phyloP scores from a whole-genome alignment of 2,888 invertebrate species.

The Sinhomidia bicolor region DNA sequence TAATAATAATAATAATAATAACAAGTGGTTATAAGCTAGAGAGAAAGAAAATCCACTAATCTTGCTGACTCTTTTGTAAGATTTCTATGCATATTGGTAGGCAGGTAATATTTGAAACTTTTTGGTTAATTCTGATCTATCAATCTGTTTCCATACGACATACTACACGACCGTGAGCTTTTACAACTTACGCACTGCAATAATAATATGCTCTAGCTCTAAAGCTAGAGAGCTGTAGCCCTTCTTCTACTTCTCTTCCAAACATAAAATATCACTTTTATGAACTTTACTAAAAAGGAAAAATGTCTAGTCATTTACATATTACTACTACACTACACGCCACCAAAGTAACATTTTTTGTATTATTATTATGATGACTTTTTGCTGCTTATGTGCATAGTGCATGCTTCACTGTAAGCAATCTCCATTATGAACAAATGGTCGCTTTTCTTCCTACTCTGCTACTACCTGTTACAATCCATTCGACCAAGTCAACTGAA shows the following conservation, averaged over 20 bases:
- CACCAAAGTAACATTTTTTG: not conserved
- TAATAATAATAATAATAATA: not conserved
- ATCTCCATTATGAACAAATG: not conserved
- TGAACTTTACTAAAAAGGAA: slow-evolving; percentile 68
- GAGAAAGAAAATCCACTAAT: not conserved
- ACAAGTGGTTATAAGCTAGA: not conserved
- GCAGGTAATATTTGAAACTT: slow-evolving; percentile 10
- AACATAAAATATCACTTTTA: slow-evolving; percentile 71
- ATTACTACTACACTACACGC: slow-evolving; percentile 12
- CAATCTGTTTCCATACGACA: slow-evolving; percentile 56
- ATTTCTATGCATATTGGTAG: not conserved
- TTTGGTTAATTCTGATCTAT: slow-evolving; percentile 45
- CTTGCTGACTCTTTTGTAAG: not conserved
- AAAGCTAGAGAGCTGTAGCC: too few species aligned
- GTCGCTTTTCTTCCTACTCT: not conserved
- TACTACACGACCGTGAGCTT: slow-evolving; percentile 39
- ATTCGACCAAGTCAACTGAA: too few species aligned
- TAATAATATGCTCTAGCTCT: not conserved
- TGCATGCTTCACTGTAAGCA: slow-evolving; percentile 8
- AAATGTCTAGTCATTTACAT: slow-evolving; percentile 69
- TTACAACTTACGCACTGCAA: slow-evolving; percentile 39
- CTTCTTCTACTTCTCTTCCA: too few species aligned
- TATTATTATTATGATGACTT: not conserved
- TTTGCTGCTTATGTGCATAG: not conserved
- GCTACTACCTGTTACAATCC: too few species aligned